Evolutionary conservation across 2,797 vertebrate genomes (phyloP), one percentile per base, ranked within the genome.

Genomic region (Phalanger gymnotis): DNA sequence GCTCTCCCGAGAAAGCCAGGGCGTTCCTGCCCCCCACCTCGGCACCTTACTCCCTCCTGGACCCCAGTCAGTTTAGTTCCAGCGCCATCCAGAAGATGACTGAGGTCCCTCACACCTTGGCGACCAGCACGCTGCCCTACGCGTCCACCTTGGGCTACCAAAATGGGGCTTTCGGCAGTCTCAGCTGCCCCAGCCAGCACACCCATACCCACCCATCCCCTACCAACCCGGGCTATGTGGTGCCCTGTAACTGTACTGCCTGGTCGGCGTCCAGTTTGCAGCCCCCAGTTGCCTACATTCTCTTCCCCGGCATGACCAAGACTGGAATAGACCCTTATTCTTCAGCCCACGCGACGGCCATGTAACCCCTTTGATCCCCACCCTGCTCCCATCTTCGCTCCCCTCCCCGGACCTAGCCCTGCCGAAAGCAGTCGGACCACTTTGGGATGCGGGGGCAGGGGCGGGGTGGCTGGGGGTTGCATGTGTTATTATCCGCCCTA

Each of bases 291-390:
- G 99, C 99, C 99, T 99, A 99, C 99, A 99, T 99, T 99, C 99
- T 99, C 98, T 99, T 99, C 98, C 99, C 99, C 94, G 99, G 99
- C 99, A 99, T 99, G 99, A 99, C 99, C 99, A 99, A 99, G 99
- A 99, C 99, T 99, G 99, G 99, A 98, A 98, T 99, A 99, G 99
- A 99, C 98, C 99, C 99, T 93, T 99, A 99, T 97, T 99, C 99
- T 96, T 99, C 99, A 98, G 99, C 99, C 98, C 99, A 99, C 92
- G 99, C 99, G 96, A 95, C 99, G 96, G 99, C 99, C 98, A 99
- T 99, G 99, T 99, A 99, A 99, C 98, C 98, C 97, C 97, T 96
- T 93, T 92, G 95, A 53, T 96, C 97, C 95, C 90, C 96, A 95
- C 55, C 97, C 90, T 54, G 51, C 53, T 90, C 90, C 90, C 90